Conservation (phyloP, 2,797 vertebrate genomes). For the Myotis daubentonii region DNA sequence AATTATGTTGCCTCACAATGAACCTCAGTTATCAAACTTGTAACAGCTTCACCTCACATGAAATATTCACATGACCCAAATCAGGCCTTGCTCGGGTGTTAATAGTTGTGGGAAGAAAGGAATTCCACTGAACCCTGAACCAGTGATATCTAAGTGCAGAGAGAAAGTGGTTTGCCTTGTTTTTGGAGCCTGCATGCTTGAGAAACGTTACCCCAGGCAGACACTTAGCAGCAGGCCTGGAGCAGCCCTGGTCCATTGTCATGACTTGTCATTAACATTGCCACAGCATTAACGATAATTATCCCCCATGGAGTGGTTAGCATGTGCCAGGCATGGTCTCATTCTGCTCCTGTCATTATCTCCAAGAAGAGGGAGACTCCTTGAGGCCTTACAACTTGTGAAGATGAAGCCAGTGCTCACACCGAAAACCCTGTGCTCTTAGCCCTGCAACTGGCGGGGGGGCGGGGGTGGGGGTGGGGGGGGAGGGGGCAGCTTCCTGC, state of each 20-base stretch:
- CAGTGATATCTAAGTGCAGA: neutral
- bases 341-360: neutral
- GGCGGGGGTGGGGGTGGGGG: no score
- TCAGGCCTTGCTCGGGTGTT: neutral
- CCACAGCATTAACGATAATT: neutral
- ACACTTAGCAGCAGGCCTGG: neutral
- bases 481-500: rapidly evolving
- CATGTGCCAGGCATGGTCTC: neutral
- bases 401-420: neutral
- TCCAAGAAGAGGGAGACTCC: neutral
- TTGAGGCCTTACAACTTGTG: neutral
- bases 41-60: neutral
- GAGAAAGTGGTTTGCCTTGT: neutral
- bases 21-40: slow-evolving; percentile 28
- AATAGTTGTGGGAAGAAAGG: slow-evolving; percentile 23
- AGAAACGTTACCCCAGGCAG: neutral
- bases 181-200: neutral
- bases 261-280: neutral
- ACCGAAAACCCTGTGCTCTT: neutral
- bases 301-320: neutral
- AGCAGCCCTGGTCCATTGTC: neutral
- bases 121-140: neutral
- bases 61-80: slow-evolving; percentile 40
- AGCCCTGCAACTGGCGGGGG: neutral
- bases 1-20: neutral